Conservation (phyloP, 1,140 invertebrate species). For the Mylabris phalerata region DNA sequence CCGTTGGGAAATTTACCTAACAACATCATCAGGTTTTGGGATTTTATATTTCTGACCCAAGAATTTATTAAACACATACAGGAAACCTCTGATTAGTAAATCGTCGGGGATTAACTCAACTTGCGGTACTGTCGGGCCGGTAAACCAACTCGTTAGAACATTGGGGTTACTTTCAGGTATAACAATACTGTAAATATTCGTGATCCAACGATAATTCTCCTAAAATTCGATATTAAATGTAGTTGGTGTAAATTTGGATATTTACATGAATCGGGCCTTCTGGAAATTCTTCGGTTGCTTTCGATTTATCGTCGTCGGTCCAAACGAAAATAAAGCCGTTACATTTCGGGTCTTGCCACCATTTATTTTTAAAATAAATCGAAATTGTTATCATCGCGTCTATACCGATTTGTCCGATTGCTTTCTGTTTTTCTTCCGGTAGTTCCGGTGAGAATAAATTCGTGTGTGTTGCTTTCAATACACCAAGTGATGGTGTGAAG, state of each 20-base stretch:
- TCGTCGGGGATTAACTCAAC: slow-evolving; percentile 19
- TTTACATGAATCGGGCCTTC: slow-evolving; percentile 5
- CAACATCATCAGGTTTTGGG: slow-evolving; percentile 6
- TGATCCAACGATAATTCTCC: slow-evolving; percentile 10
- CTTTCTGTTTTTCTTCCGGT: slow-evolving; percentile 51
- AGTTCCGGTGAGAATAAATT: slow-evolving; percentile 55
- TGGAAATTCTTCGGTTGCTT: neutral
- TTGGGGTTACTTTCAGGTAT: slow-evolving; percentile 16
- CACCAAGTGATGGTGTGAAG: slow-evolving; percentile 60
- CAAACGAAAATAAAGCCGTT: slow-evolving; percentile 3
- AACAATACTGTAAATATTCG: neutral
- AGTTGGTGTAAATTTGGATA: neutral
- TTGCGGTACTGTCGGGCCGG: slow-evolving; percentile 18
- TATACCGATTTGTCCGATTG: slow-evolving; percentile 58
- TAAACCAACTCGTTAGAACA: slow-evolving; percentile 21
- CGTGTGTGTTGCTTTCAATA: slow-evolving; percentile 55
- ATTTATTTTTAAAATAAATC: slow-evolving; percentile 47
- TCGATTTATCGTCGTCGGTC: neutral
- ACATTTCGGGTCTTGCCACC: slow-evolving; percentile 1
- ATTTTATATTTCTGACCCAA: slow-evolving; percentile 12
- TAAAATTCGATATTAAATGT: neutral
- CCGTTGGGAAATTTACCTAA: slow-evolving; percentile 1
- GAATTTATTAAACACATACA: slow-evolving; percentile 20
- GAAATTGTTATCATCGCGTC: slow-evolving; percentile 73
- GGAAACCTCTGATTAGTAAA: slow-evolving; percentile 10